Base-by-base conservation (phyloP, 2,113 vertebrate species). In the Aptenodytes forsteri region DNA sequence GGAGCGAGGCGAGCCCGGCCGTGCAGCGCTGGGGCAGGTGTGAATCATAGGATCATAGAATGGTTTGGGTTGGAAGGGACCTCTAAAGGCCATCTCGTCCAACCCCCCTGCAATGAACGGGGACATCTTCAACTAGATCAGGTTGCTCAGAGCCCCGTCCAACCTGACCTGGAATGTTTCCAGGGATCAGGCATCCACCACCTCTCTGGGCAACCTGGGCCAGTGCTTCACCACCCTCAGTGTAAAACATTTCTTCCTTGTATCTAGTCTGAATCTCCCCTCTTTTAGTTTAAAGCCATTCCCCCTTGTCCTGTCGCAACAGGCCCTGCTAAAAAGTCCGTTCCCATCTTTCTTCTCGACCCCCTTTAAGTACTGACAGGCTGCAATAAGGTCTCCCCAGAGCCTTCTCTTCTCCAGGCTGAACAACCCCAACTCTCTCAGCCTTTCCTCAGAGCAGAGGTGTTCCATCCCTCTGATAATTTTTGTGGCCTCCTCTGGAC, bases 221-320 rank as follows among this genome's bases (percentile, higher is more conserved):
- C 52, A 32, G 61, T 1, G 62, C 1, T 2, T 42, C 52, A 50
- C 44, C 52, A 10, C 44, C 15, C 52, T 5, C 44, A 10, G 1
- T 0, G 1, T 3, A 12, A 30, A 4, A 5, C 25, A 42, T 13
- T 58, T 25, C 17, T n/a, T 58, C 30, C 17, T n/a, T 16, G 1
- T 5, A 25, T 10, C n/a, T 18, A 21, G 3, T 21, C 40, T 67
- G 6, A 64, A n/a, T n/a, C 9, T 26, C 2, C 7, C 13, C 6
- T 38, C 16, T 9, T 52, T 58, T 6, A 17, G 4, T 42, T 26
- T 23, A 10, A 81, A 81, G 2, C 22, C 12, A 13, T 61, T 10
- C 7, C 12, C 6, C 9, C 15, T 44, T 36, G 8, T 64, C 38
- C 44, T 23, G 0, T 25, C 1, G 1, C 34, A 0, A 11, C 34